A percentile compares a stretch with the other conserved stretches of the same genome.
Conservation (phyloP, 2,888 invertebrate genomes). For the Drosophila meridiana region DNA sequence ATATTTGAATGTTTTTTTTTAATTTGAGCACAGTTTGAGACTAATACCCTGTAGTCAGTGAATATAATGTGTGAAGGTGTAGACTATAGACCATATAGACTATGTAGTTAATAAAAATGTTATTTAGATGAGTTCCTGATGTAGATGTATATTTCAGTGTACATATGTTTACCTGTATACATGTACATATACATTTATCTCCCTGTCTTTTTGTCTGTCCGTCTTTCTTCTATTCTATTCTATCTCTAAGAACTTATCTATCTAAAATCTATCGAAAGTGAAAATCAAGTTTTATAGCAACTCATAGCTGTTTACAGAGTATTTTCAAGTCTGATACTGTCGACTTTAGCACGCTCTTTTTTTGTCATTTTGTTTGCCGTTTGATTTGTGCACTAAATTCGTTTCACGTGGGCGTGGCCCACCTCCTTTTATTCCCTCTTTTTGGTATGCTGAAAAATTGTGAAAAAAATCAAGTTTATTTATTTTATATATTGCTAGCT, state of each 20-base stretch:
- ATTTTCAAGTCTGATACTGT: neutral
- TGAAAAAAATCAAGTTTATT: constrained; percentile 63
- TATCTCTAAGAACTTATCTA: neutral
- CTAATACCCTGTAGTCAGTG: neutral
- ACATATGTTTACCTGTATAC: no score
- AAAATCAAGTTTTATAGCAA: neutral
- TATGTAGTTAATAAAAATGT: no score
- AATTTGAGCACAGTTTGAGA: neutral
- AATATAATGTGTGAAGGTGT: neutral
- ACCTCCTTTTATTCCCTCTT: constrained; percentile 14
- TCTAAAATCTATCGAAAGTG: neutral
- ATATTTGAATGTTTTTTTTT: no score
- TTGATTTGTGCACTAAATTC: constrained; percentile 6
- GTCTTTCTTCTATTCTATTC: no score
- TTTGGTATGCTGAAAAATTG: constrained; percentile 30
- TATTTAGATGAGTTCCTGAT: no score
- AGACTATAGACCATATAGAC: neutral
- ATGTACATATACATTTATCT: no score
- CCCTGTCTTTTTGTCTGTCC: neutral
- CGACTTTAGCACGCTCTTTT: neutral
- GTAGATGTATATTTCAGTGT: no score
- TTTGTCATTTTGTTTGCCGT: neutral
- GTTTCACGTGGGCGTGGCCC: constrained; percentile 9
- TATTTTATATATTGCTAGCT: constrained; percentile 53
- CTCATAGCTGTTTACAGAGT: neutral